phyloP scores from a whole-genome alignment of 2,888 invertebrate genomes.

The Unio pictorum region DNA sequence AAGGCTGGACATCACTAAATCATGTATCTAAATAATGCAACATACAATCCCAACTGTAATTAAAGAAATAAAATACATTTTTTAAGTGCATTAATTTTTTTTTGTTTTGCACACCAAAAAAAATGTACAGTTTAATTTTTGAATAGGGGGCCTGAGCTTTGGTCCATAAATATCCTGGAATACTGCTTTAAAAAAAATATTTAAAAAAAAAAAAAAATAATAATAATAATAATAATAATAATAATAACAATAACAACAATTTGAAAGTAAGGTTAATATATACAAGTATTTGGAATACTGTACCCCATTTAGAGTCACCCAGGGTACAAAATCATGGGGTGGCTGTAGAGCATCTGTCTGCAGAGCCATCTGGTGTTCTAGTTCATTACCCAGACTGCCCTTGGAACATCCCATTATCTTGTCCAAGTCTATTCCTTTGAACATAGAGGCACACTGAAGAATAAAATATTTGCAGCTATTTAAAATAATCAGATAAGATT shows the following conservation, averaged over 20 bases:
- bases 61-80: no score
- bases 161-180: no score
- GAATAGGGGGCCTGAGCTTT: no score
- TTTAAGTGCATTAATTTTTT: no score
- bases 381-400: slow-evolving; percentile 53
- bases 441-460: slow-evolving; percentile 57
- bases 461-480: not conserved
- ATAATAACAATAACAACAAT: not conserved
- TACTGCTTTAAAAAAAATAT: no score
- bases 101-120: no score
- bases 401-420: slow-evolving; percentile 58
- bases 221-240: not conserved
- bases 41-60: no score
- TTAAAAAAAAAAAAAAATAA: no score
- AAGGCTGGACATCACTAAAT: no score
- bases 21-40: no score
- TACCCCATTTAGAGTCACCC: slow-evolving; percentile 70
- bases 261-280: not conserved
- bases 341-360: slow-evolving; percentile 62
- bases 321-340: slow-evolving; percentile 66
- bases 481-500: no score
- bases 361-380: slow-evolving; percentile 68
- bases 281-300: slow-evolving; percentile 8
- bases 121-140: no score
- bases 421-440: slow-evolving; percentile 37